A percentile compares a stretch with the other conserved stretches of the same genome.
phyloP scores from a whole-genome alignment of 2,888 invertebrate species.

The Calameuta pallipes region DNA sequence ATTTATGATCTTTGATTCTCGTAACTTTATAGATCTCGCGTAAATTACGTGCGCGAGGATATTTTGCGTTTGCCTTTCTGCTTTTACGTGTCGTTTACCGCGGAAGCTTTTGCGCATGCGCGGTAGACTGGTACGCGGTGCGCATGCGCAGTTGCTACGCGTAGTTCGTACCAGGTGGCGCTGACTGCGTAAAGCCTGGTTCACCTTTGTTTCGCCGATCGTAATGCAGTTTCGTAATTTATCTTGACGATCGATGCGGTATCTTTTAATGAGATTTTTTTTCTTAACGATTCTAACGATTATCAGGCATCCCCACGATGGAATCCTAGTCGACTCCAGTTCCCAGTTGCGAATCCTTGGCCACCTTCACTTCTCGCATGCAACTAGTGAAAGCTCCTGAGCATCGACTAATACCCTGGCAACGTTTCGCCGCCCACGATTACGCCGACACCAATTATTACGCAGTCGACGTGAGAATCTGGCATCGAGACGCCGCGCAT shows the following conservation, averaged over 20 bases:
- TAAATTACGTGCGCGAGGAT: neutral
- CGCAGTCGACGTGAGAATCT: neutral
- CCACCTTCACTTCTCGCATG: neutral
- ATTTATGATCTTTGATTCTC: neutral
- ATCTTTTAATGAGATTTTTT: too few relatives aligned
- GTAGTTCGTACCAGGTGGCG: too few relatives aligned
- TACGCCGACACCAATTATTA: neutral
- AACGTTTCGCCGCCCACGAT: neutral
- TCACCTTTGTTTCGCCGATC: too few relatives aligned
- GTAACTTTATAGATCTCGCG: neutral
- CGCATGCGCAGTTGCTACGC: too few relatives aligned
- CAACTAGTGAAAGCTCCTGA: neutral
- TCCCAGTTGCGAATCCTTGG: neutral
- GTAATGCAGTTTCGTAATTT: too few relatives aligned
- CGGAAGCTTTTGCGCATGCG: too few relatives aligned
- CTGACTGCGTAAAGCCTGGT: too few relatives aligned
- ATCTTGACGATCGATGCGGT: too few relatives aligned
- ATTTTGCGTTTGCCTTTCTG: too few relatives aligned
- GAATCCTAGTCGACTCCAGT: neutral
- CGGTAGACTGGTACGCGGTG: too few relatives aligned
- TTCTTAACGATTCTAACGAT: neutral
- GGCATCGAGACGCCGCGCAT: neutral
- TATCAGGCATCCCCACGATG: neutral
- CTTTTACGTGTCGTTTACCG: too few relatives aligned
- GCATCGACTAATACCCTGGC: neutral